Evolutionary conservation across 2,888 invertebrate genomes (phyloP), one percentile per base, ranked within the genome.

Genomic region (Entomobrya proxima): DNA sequence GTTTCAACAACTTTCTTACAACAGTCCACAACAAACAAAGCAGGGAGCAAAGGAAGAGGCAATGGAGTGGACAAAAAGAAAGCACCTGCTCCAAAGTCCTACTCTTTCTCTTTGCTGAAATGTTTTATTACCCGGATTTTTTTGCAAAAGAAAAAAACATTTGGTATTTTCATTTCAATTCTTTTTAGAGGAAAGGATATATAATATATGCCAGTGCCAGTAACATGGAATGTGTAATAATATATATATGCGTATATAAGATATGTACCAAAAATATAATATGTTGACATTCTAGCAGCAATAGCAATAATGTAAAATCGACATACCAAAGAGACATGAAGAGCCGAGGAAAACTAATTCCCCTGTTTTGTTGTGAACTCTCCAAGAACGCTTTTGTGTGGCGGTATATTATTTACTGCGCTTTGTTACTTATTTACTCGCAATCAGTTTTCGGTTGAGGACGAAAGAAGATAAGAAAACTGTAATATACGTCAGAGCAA

Each of bases 391-490:
- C 27, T n/a, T 40, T 44, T 11, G 0, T 18, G 27, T 47, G 72
- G 1, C 47, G 5, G 24, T 47, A 11, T 69, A 69, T 47, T 30
- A 72, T 72, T 72, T 72, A 72, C 72, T 72, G 72, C 72, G 47
- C 72, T 47, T 72, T 47, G 15, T 21, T 40, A 40, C 72, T 47
- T 30, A 11, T 27, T 18, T 32, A 30, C 61, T 61, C 35, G 61
- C 61, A 61, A 35, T 35, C 61, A 61, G 61, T 61, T 61, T 18
- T n/a, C 24, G 30, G 67, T 67, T 67, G 37, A 40, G 21, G 67
- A 67, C 21, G 21, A 37, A 7, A 67, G 18, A 37, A 18, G 11
- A 67, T 11, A 21, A 21, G 37, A 67, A 2, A 67, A 13, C n/a
- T 7, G 35, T n/a, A 21, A 21, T 11, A 35, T n/a, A n/a, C 2